These are phyloP conservation scores for Etheostoma spectabile DNA, from an alignment of 2,113 vertebrate species.

Conservation along the genomic window DNA sequence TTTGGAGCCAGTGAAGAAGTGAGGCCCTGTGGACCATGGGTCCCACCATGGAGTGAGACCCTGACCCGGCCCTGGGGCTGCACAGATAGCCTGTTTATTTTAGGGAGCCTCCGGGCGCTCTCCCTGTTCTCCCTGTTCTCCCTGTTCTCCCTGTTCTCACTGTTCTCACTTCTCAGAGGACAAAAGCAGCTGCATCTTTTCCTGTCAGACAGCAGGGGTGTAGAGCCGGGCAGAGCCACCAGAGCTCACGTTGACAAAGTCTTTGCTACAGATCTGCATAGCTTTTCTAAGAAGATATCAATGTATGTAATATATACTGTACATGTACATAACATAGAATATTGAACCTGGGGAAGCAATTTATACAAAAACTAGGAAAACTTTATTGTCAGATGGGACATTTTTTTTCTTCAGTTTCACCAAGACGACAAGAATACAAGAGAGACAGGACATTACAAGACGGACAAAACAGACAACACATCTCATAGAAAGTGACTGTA, in stretches of 20 bases:
- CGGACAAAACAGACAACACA: no score
- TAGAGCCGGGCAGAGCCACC: background rate
- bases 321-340: background rate
- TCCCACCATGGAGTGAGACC: conserved; percentile 60
- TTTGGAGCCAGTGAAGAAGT: conserved; percentile 21
- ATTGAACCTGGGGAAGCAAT: no score
- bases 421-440: no score
- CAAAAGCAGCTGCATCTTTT: conserved; percentile 75
- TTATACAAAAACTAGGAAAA: no score
- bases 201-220: conserved; percentile 59
- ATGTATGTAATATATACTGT: no score
- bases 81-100: conserved; percentile 78
- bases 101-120: conserved; percentile 72
- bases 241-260: background rate
- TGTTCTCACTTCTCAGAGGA: conserved; percentile 65
- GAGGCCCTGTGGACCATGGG: background rate
- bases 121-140: conserved; percentile 66
- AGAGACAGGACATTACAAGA: no score
- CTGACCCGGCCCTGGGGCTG: conserved; percentile 52
- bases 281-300: background rate
- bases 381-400: no score
- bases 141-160: conserved; percentile 64
- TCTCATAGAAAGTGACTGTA: no score
- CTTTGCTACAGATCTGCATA: background rate
- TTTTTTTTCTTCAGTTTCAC: no score